A percentile compares a stretch with the other conserved stretches of the same genome.
Evolutionary conservation across 2,888 invertebrate species (phyloP).

Genomic region (Micropterix aruncella): DNA sequence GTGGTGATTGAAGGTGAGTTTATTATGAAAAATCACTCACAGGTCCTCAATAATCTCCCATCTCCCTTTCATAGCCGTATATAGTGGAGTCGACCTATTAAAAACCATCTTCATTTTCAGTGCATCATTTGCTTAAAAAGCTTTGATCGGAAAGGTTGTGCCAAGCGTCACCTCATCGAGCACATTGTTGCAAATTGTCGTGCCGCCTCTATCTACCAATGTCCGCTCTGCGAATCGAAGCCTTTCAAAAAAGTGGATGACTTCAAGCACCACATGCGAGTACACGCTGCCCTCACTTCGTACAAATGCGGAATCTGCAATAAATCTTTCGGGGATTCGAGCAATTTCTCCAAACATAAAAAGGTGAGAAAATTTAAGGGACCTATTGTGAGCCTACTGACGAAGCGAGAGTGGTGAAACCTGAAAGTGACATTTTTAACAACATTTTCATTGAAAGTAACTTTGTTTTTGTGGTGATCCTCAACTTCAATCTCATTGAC

Average conservation of each 20-base stretch:
- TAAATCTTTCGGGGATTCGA: constrained; percentile 11
- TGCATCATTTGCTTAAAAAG: background rate
- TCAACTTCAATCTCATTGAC: too few relatives aligned
- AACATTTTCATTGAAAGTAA: too few relatives aligned
- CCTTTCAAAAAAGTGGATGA: constrained; percentile 11
- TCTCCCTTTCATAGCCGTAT: too few relatives aligned
- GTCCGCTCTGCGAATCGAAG: constrained; percentile 8
- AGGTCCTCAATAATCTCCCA: too few relatives aligned
- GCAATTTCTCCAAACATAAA: constrained; percentile 12
- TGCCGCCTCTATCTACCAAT: constrained; percentile 5
- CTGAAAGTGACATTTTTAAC: too few relatives aligned
- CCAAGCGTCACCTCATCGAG: background rate
- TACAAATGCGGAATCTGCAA: constrained; percentile 11
- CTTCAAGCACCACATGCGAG: constrained; percentile 11
- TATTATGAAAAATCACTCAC: too few relatives aligned
- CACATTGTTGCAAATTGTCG: background rate
- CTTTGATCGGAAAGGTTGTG: background rate
- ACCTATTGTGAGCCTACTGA: too few relatives aligned
- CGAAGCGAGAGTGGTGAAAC: too few relatives aligned
- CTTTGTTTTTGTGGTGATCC: too few relatives aligned
- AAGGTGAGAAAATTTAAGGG: too few relatives aligned
- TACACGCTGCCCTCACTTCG: constrained; percentile 11
- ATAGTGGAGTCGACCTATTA: too few relatives aligned
- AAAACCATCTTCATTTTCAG: background rate
- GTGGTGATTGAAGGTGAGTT: too few relatives aligned